Conservation (phyloP, 2,113 vertebrate genomes). For the Datnioides undecimradiatus region DNA sequence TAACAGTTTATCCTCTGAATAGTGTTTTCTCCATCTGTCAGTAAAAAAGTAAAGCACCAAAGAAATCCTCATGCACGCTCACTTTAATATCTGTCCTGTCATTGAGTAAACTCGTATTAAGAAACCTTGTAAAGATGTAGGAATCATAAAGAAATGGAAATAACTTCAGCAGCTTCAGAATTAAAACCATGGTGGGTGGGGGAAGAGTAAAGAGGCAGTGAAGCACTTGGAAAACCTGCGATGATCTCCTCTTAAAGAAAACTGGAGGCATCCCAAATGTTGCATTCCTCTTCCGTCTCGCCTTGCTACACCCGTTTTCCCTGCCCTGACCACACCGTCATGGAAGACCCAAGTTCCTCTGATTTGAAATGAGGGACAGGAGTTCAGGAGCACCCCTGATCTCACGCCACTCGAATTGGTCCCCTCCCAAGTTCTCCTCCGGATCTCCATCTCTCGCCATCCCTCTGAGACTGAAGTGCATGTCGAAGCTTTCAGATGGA, state of each 20-base stretch:
- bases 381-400: slow-evolving; percentile 73
- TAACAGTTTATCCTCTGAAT: slow-evolving; percentile 50
- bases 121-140: slow-evolving; percentile 44
- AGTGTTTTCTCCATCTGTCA: slow-evolving; percentile 42
- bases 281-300: slow-evolving; percentile 64
- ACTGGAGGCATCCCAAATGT: slow-evolving; percentile 65
- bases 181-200: slow-evolving; percentile 66
- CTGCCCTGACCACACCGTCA: slow-evolving; percentile 42
- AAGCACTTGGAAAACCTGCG: slow-evolving; percentile 71
- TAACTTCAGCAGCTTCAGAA: slow-evolving; percentile 80
- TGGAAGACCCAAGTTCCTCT: slow-evolving; percentile 58
- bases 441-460: slow-evolving; percentile 49
- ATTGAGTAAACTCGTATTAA: slow-evolving; percentile 41
- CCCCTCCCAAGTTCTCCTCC: slow-evolving; percentile 53
- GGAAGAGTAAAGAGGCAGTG: slow-evolving; percentile 62
- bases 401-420: slow-evolving; percentile 62
- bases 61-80: slow-evolving; percentile 38
- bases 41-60: slow-evolving; percentile 61
- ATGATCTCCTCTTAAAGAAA: slow-evolving; percentile 46
- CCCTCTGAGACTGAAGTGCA: slow-evolving; percentile 62
- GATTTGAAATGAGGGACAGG: slow-evolving; percentile 63
- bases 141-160: slow-evolving; percentile 65
- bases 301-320: slow-evolving; percentile 49
- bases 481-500: slow-evolving; percentile 39
- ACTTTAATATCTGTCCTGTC: slow-evolving; percentile 49